Base-by-base conservation (phyloP, 2,797 vertebrate species). In the Odontamblyopus lacepedii region DNA sequence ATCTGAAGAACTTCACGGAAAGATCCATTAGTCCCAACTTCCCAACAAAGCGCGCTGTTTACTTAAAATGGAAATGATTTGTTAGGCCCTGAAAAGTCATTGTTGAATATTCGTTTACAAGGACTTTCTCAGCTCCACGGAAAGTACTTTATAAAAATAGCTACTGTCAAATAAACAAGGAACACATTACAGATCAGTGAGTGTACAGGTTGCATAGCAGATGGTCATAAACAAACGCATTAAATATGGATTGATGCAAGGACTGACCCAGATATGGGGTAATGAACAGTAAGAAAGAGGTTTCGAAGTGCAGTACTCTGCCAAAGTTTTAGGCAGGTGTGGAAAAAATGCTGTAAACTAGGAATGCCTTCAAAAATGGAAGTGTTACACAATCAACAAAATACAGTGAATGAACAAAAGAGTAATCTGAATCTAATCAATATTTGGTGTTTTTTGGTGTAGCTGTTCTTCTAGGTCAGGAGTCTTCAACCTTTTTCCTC, bases 211-310 rank as follows among this genome's bases (percentile, higher is more conserved):
- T 78, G 78, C 72, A 79, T 74, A 71, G 51, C 70, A 70, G 72
- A 77, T 57, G 23, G 16, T 69, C 67, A 62, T 4, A 13, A 75
- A 78, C 78, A 56, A 74, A 76, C 55, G 59, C 79, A 78, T 83
- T 73, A 77, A 82, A 81, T 73, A 80, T 81, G 74, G 79, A 80
- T 79, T 69, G 73, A 77, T 74, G 81, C 57, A 69, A 67, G 82
- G 50, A 65, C 71, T 77, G 83, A 30, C 77, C 81, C 77, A 77
- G 74, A 72, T 85, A 63, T 81, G 27, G 30, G 82, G 66, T 82
- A 75, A 81, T 78, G 67, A 83, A 66, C n/a, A 72, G 55, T 69
- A 67, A 67, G 74, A 11, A 44, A 15, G 48, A 38, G 32, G 18
- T 1, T 23, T 38, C 19, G 18, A n/a, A 23, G 23, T 23, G 23